phyloP scores from a whole-genome alignment of 2,113 vertebrate species.

The Pelvicachromis taeniatus region DNA sequence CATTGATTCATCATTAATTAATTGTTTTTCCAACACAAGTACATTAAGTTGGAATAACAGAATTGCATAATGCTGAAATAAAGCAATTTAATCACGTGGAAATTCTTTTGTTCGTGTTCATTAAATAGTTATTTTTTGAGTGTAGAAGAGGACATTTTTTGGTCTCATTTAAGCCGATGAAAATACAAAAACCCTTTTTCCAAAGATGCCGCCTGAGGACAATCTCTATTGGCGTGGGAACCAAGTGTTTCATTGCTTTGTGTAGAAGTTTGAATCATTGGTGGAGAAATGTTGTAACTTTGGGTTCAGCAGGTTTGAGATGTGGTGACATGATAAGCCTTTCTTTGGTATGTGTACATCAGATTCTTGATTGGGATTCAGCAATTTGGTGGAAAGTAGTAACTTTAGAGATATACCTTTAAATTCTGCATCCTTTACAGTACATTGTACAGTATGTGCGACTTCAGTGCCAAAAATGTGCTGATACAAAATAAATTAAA shows the following conservation, averaged over 20 bases:
- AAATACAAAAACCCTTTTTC: not conserved
- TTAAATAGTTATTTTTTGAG: no score
- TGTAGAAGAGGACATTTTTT: no score
- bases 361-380: not conserved
- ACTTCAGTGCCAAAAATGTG: not conserved
- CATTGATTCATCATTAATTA: no score
- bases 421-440: not conserved
- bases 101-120: not conserved
- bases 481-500: not conserved
- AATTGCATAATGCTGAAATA: not conserved
- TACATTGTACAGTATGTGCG: not conserved
- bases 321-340: not conserved
- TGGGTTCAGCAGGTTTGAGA: not conserved
- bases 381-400: accelerated
- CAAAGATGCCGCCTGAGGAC: not conserved
- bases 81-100: not conserved
- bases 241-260: not conserved
- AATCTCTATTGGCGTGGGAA: not conserved
- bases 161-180: not conserved
- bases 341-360: not conserved
- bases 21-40: not conserved
- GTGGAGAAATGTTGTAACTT: not conserved
- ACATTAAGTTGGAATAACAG: not conserved
- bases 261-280: not conserved
- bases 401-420: not conserved